phyloP scores from a whole-genome alignment of 2,797 vertebrate genomes.

The Pempheris klunzingeri region DNA sequence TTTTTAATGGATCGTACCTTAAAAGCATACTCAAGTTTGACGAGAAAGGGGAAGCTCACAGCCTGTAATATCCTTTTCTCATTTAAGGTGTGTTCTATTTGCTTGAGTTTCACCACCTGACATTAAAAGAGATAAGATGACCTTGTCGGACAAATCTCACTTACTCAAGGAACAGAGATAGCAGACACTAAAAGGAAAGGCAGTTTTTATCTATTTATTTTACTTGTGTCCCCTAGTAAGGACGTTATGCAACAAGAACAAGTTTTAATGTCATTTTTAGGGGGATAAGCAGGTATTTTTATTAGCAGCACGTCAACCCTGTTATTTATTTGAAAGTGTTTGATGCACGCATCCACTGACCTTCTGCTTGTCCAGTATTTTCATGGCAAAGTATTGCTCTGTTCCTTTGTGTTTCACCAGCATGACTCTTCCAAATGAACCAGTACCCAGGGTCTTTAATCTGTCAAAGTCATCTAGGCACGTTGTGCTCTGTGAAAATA shows the following conservation, averaged over 20 bases:
- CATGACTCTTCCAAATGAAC: constrained; percentile 99
- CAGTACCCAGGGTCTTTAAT: constrained; percentile 98
- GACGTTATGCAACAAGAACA: constrained; percentile 10
- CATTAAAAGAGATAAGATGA: constrained; percentile 56
- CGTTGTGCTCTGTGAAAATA: constrained; percentile 91
- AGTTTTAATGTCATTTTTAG: constrained; percentile 9
- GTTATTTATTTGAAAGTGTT: constrained; percentile 17
- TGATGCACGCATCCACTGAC: constrained; percentile 79
- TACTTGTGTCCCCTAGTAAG: constrained; percentile 17
- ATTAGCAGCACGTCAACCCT: constrained; percentile 3
- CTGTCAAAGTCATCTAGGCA: constrained; percentile 98
- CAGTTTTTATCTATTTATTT: constrained; percentile 34
- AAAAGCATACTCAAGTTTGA: constrained; percentile 98
- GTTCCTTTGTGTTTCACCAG: constrained; percentile 98
- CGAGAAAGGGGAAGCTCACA: constrained; percentile 98
- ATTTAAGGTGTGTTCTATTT: constrained; percentile 99
- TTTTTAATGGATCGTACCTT: constrained; percentile 87
- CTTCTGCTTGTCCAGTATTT: constrained; percentile 99
- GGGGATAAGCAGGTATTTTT: constrained; percentile 12
- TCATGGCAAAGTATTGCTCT: constrained; percentile 99
- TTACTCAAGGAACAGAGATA: constrained; percentile 29
- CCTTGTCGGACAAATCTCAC: constrained; percentile 34
- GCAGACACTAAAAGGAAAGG: constrained; percentile 20
- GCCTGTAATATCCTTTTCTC: constrained; percentile 99
- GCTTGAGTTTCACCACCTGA: constrained; percentile 99